Conservation (phyloP, 2,797 vertebrate species). For the Eidolon dupreanum region DNA sequence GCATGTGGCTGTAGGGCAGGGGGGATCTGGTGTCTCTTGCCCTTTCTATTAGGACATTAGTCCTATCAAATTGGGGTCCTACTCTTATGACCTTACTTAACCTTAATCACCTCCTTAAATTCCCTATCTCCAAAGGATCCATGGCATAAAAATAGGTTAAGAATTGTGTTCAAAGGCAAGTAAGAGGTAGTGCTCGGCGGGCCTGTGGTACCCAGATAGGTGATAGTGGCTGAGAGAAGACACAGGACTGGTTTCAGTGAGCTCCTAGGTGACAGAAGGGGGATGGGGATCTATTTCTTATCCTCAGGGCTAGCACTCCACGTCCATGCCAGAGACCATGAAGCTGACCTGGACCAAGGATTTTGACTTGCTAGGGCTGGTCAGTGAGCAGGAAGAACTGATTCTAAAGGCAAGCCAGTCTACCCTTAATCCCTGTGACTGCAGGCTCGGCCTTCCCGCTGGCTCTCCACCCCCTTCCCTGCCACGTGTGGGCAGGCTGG, state of each 20-base stretch:
- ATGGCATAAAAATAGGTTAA: neutral
- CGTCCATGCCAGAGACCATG: fast-evolving
- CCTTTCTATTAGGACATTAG: neutral
- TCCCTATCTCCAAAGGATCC: neutral
- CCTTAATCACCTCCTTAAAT: neutral
- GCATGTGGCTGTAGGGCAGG: neutral
- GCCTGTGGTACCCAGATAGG: neutral
- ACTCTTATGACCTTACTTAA: neutral
- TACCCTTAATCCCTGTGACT: fast-evolving
- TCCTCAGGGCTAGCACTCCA: too few species aligned
- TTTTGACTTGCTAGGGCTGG: neutral
- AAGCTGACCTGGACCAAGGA: neutral
- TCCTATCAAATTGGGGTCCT: neutral
- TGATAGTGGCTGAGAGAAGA: neutral
- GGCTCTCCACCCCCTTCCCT: fast-evolving
- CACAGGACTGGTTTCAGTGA: neutral
- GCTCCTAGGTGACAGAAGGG: neutral
- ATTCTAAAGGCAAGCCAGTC: neutral
- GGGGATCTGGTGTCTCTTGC: neutral
- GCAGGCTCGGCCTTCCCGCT: neutral
- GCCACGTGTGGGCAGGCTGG: conserved; percentile 67
- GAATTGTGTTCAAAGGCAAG: neutral
- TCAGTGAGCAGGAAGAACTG: neutral
- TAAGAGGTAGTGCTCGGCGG: neutral
- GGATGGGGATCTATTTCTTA: neutral